A percentile compares a stretch with the other conserved stretches of the same genome.
phyloP scores from a whole-genome alignment of 37 sponge, comb jelly and placozoan genomes.

The Beroe forskalii region DNA sequence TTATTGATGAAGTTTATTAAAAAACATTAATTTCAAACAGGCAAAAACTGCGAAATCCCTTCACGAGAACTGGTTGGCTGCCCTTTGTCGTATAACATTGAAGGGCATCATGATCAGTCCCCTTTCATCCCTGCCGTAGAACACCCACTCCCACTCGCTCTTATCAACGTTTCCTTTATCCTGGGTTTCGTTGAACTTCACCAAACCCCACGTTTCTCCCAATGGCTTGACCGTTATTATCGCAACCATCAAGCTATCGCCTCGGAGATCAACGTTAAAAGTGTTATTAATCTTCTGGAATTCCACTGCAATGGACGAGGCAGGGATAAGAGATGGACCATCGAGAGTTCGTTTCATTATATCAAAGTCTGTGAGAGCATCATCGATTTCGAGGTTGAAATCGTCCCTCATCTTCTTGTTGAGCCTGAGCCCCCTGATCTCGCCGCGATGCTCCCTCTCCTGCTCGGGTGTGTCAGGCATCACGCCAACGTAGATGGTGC shows the following conservation, averaged over 20 bases:
- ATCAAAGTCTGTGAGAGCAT: background rate
- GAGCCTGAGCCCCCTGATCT: background rate
- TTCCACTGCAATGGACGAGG: background rate
- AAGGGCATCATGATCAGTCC: background rate
- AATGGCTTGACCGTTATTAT: background rate
- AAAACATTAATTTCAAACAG: too few relatives aligned
- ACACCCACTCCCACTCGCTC: background rate
- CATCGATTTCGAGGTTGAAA: background rate
- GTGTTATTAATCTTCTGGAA: slow-evolving; percentile 45
- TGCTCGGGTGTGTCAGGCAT: background rate
- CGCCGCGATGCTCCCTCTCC: background rate
- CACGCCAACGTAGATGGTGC: slow-evolving; percentile 13
- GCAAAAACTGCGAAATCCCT: too few relatives aligned
- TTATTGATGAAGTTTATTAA: too few relatives aligned
- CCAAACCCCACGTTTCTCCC: background rate
- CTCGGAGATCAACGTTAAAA: background rate
- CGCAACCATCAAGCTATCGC: background rate
- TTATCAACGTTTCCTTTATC: background rate
- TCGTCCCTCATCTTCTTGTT: background rate
- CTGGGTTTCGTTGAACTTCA: background rate
- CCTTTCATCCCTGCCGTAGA: background rate
- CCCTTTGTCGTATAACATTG: background rate
- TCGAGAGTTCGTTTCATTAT: background rate
- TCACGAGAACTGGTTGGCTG: background rate
- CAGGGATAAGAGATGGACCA: background rate